Evolutionary conservation across 2,113 vertebrate genomes (phyloP).

Genomic region (Puma concolor): DNA sequence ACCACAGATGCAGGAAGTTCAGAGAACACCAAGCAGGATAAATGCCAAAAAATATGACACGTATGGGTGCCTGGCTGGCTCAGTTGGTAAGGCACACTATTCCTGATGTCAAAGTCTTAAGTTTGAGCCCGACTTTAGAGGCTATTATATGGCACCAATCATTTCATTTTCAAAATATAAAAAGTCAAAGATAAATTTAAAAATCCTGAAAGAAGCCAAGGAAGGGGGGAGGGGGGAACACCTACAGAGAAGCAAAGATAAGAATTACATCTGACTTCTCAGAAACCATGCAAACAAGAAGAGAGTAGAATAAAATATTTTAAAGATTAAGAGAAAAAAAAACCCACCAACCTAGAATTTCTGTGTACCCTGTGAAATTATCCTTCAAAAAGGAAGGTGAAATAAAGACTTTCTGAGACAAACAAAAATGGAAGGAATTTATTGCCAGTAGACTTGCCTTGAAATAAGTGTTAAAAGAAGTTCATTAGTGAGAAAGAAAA

Average conservation of each 20-base stretch:
- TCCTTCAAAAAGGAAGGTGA: neutral
- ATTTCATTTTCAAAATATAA: neutral
- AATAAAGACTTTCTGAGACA: no score
- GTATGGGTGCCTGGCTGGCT: neutral
- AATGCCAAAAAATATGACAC: neutral
- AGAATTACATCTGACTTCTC: neutral
- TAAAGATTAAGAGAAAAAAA: neutral
- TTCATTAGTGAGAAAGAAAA: neutral
- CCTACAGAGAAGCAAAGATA: neutral
- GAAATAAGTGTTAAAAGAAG: neutral
- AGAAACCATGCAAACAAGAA: neutral
- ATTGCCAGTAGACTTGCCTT: no score
- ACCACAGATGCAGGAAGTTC: neutral
- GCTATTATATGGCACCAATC: neutral
- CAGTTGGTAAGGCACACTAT: neutral
- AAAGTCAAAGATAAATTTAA: neutral
- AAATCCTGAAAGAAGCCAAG: neutral
- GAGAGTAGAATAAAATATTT: neutral
- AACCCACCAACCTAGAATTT: neutral
- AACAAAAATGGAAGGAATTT: no score
- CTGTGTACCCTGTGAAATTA: neutral
- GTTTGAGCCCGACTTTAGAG: neutral
- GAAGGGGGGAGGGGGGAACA: accelerated
- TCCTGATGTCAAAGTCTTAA: neutral
- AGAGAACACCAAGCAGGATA: neutral